phyloP scores from a whole-genome alignment of 2,888 invertebrate genomes.

The Mactromeris polynyma region DNA sequence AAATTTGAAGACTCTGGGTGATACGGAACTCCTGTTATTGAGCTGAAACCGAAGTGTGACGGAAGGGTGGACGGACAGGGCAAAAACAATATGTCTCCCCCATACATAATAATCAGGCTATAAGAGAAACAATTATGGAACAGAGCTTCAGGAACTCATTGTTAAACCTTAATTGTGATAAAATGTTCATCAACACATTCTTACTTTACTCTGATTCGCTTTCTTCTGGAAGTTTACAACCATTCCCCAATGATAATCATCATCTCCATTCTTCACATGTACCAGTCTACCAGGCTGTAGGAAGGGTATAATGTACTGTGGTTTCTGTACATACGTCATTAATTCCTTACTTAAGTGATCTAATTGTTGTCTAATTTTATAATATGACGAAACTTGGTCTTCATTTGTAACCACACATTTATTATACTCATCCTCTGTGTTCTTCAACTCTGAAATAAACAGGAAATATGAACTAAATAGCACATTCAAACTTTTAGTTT shows the following conservation, averaged over 20 bases:
- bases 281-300: conserved; percentile 97
- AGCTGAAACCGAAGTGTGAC: no score
- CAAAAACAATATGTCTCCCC: no score
- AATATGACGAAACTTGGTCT: conserved; percentile 93
- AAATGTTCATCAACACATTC: no score
- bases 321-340: conserved; percentile 93
- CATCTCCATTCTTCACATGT: conserved; percentile 95
- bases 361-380: conserved; percentile 94
- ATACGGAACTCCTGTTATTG: no score
- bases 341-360: conserved; percentile 92
- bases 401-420: conserved; percentile 91
- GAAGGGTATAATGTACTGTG: conserved; percentile 96
- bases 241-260: conserved; percentile 98
- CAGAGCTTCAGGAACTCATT: no score
- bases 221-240: conserved; percentile 96
- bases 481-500: neutral
- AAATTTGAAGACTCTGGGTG: no score
- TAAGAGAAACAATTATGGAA: no score
- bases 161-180: no score
- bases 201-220: conserved; percentile 87
- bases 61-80: no score
- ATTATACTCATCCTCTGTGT: conserved; percentile 80
- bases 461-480: neutral
- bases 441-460: conserved; percentile 81
- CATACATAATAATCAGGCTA: no score